Evolutionary conservation across 92 coral and sea anemone genomes (phyloP), one percentile per base, ranked within the genome.

Genomic region (Blastomussa wellsi): DNA sequence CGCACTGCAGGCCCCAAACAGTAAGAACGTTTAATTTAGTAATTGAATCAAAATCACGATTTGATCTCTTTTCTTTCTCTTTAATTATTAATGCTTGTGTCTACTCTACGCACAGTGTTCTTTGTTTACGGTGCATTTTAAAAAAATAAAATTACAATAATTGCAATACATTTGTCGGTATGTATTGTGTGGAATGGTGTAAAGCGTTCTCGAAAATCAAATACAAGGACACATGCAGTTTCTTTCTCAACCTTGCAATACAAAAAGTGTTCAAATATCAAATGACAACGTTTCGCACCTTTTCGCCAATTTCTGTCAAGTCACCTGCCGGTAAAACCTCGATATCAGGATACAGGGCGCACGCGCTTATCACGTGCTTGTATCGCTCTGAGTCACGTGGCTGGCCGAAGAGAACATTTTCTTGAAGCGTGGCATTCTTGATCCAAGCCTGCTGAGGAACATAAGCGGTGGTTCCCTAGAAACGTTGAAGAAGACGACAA

Each of bases 391-490:
- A 85, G 51, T 96, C 95, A 78, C 84, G 87, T 76, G 89, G 64
- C 79, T 91, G 93, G 9, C 99, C 95, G 78, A 96, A 94, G 82
- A 94, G 64, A 35, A 96, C 87, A 79, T 96, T 96, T 24, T 94
- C 93, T 73, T 90, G 86, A 62, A 96, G 89, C n/a, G 99, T 81
- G 28, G 98, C 95, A 77, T 96, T 96, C 78, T 94, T 98, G 83
- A 94, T 94, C 99, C 98, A 94, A 32, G 99, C 95, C 83, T 92
- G 92, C 86, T 96, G 99, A 22, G 99, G 97, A 65, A 96, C 94
- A 78, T 92, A 96, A 6, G 98, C 99, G 41, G 93, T 88, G 64
- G 90, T 74, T 41, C 99, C 99, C 99, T 96, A 62, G 59, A 64
- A 76, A 67, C 31, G n/a, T 68, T 15, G 22, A 4, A 41, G 26